Base-by-base conservation (phyloP, 37 sponge, comb jelly and placozoan species). In the Beroe forskalii region DNA sequence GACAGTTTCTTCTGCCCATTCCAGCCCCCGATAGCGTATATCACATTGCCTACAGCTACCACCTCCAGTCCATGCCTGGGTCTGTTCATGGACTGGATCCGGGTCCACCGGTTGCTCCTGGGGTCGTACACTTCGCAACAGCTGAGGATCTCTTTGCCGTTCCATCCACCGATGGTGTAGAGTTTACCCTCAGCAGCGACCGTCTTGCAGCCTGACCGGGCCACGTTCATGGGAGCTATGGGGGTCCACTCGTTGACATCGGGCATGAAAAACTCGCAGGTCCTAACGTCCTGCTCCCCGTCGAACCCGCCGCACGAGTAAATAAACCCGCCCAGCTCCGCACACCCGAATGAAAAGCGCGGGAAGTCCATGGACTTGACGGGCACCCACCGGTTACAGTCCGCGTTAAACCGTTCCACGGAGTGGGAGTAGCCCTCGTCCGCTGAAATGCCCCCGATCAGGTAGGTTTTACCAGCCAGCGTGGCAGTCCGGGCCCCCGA, bases 1-100 rank as follows among this genome's bases (percentile, higher is more conserved):
- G 48, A 42, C 55, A 80, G 55, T 37, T 80, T 35, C 86, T 80
- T 80, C 48, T 20, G 0, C 28, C 86, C 86, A 38, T 80, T 80
- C 86, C 86, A 80, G 30, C 86, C 86, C 55, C 86, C 86, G 25
- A 80, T 80, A 23, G 86, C 86, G 55, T 80, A 80, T 40, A 80
- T 80, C 43, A 80, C 55, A 23, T 80, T 80, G 27, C 86, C 86
- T 2, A 80, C 42, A 27, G 27, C 86, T 9, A 80, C 86, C 86
- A 44, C 55, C 27, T 44, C 44, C 27, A 41, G 55, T 1, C 72
- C 72, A 37, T 69, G 72, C 17, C 72, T 32, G 30, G 55, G 48
- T 24, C 44, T 35, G 86, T 80, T 44, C 55, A 44, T 44, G 48
- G 55, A 27, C 55, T 41, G 40, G 1, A 44, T 44, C 44, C 22